Conservation (phyloP, 2,113 vertebrate species). For the Mesocricetus auratus region DNA sequence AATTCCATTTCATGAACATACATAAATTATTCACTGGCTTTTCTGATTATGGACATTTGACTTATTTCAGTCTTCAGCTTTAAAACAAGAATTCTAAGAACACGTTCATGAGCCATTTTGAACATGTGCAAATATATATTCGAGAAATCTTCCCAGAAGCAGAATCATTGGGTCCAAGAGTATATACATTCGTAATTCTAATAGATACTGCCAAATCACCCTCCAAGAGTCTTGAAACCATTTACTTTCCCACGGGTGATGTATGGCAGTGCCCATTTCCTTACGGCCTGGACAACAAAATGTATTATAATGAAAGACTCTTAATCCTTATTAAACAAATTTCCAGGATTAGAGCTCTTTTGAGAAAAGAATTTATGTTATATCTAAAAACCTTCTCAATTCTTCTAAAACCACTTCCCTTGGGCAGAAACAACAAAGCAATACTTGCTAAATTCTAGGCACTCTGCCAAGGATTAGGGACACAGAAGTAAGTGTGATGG, state of each 20-base stretch:
- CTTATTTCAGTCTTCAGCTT: constrained; percentile 5
- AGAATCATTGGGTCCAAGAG: neutral
- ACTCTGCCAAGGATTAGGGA: neutral
- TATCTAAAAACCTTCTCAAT: constrained; percentile 66
- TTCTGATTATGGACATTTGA: constrained; percentile 2
- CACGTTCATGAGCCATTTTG: neutral
- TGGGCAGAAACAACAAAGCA: constrained; percentile 64
- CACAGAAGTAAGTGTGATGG: neutral
- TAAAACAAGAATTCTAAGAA: constrained; percentile 18
- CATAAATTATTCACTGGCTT: constrained; percentile 34
- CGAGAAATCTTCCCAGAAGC: constrained; percentile 55
- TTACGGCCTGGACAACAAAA: constrained; percentile 35
- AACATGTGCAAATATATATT: constrained; percentile 14
- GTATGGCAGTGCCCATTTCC: neutral
- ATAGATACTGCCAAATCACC: neutral
- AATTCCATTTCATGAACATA: constrained; percentile 24
- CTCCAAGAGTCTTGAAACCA: neutral
- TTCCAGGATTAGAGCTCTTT: constrained; percentile 69
- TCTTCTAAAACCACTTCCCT: constrained; percentile 67
- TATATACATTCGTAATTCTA: constrained; percentile 52
- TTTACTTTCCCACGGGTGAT: neutral
- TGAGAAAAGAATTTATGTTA: constrained; percentile 71
- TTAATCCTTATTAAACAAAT: constrained; percentile 74
- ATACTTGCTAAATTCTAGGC: constrained; percentile 48
- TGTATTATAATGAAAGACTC: constrained; percentile 49